Base-by-base conservation (phyloP, 2,113 vertebrate genomes). In the Patagioenas fasciata region DNA sequence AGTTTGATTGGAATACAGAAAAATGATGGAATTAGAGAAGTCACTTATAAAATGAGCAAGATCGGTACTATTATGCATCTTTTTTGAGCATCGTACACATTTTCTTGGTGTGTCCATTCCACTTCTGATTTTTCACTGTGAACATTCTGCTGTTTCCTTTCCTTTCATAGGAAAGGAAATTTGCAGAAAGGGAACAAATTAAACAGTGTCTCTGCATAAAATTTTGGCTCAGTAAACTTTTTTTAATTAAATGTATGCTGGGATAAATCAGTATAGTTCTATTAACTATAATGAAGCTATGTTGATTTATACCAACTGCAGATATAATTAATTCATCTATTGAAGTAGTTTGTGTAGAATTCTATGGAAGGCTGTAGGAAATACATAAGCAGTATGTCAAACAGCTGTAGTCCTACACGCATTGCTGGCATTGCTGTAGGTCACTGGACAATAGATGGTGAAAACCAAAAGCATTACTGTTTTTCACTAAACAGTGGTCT, bases 281-380 rank as follows among this genome's bases (percentile, higher is more conserved):
- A 42, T 74, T 85, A 74, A 58, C 57, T 87, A 32, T 79, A 56
- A 79, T 79, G 80, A 70, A 88, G 51, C 34, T 65, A 24, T 51
- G 75, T 71, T 91, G 77, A 86, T 93, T 89, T 95, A 83, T 74
- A 75, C 24, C 84, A 83, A 73, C 60, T 91, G 79, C 73, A 85
- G 61, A 50, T 62, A 54, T 36, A 74, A 74, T 70, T 74, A 80
- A 95, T 75, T 75, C 5, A 53, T 62, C 47, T 80, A 8, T 71
- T 80, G 36, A 71, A 91, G 53, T 50, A 89, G 26, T 79, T 93
- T 67, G 32, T 48, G 42, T 57, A 62, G 51, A 91, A 82, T 88
- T 91, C 14, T 40, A 38, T 66, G 53, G 51, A 74, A 66, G 47
- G 62, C 53, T 71, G 5, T 66, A 61, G 51, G 71, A 74, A 85